Evolutionary conservation across 2,113 vertebrate genomes (phyloP), one percentile per base, ranked within the genome.

Genomic region (Spea multiplicata): DNA sequence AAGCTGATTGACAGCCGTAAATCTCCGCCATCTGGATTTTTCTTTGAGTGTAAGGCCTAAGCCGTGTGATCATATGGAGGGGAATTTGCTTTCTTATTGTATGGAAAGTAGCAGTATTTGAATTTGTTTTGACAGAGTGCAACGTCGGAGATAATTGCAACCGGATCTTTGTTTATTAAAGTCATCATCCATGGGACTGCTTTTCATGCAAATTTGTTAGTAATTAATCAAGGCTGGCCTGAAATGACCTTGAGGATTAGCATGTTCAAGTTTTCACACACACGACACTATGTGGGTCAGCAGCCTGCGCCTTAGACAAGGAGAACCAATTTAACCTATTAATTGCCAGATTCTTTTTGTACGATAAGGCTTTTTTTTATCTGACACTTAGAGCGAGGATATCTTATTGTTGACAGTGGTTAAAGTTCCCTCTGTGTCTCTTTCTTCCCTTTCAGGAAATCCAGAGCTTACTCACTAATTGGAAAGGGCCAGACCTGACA

Each of bases 401-500:
- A 30, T 30, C 30, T 30, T 30, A 30, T 30, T 30, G 30, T 30
- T 30, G 30, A 64, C 13, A 64, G 30, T 64, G 61, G 8, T 9
- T 67, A 65, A 67, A 12, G n/a, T 67, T 30, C 6, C 14, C 8
- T 52, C 17, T 67, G 7, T 71, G 16, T 53, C 9, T 65, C 61
- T 64, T 5, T 30, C 30, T 46, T 50, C 0, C 16, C 53, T 49
- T 74, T 5, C 90, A 99, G 97, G 97, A 99, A 88, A 97, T 99
- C 82, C 97, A 99, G 87, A 99, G 97, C 82, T 87, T 98, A 83
- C 92, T 99, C 65, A 98, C 95, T 0, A 99, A 98, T 88, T 99
- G 97, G 97, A 97, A 98, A 80, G 97, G 97, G 5, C 97, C 96
- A 17, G 97, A 99, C 87, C 92, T 99, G 83, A 97, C 96, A 0